Evolutionary conservation across 2,888 invertebrate species (phyloP).

Genomic region (Rhagium mordax): DNA sequence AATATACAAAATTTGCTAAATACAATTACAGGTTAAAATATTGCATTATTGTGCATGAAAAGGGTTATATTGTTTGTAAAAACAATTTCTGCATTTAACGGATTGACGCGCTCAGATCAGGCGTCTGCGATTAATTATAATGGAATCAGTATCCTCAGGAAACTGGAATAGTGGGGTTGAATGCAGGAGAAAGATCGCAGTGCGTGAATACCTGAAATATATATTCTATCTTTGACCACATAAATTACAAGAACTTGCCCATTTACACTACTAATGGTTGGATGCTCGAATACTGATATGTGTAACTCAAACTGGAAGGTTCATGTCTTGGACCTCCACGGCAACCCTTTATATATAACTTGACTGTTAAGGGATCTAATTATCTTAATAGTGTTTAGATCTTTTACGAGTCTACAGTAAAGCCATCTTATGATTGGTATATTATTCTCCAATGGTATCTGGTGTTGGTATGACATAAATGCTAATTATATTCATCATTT

Average conservation of each 20-base stretch:
- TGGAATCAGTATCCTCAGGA: not conserved
- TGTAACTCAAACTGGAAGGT: not conserved
- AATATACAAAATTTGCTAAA: too few species aligned
- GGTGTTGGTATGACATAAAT: not conserved
- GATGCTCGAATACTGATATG: conserved; percentile 11
- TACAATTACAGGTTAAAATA: too few species aligned
- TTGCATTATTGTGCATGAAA: too few species aligned
- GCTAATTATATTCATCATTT: not conserved
- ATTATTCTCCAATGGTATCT: not conserved
- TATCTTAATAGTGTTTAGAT: conserved; percentile 17
- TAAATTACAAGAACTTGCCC: conserved; percentile 11
- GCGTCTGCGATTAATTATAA: not conserved
- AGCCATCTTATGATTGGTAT: not conserved
- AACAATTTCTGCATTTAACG: too few species aligned
- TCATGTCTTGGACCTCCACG: conserved; percentile 3
- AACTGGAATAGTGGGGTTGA: not conserved
- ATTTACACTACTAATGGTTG: conserved; percentile 14
- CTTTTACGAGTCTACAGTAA: not conserved
- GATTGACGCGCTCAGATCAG: too few species aligned
- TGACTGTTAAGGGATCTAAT: conserved; percentile 21
- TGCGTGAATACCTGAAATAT: conserved; percentile 14
- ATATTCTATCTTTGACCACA: not conserved
- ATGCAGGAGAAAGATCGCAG: not conserved
- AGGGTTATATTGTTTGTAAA: too few species aligned
- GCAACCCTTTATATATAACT: conserved; percentile 13